Conservation (phyloP, 2,797 vertebrate genomes). For the Astyanax mexicanus region DNA sequence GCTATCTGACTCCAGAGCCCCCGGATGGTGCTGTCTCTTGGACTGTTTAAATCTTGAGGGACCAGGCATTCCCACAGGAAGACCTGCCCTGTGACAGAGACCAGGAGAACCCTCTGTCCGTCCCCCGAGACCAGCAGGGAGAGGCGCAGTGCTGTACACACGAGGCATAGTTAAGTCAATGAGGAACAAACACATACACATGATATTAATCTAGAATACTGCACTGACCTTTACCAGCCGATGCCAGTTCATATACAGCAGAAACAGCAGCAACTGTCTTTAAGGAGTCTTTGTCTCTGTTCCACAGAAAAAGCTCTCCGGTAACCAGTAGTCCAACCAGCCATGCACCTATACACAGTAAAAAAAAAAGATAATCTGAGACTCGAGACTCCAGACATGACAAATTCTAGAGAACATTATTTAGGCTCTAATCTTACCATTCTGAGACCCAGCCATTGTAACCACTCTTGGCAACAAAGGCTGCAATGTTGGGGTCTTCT, state of each 20-base stretch:
- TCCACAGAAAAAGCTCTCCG: constrained; percentile 96
- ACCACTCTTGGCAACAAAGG: constrained; percentile 83
- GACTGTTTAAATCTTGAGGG: constrained; percentile 60
- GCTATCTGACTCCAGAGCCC: constrained; percentile 87
- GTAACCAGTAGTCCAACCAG: constrained; percentile 85
- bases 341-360: constrained; percentile 83
- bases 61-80: constrained; percentile 90
- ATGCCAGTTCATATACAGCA: constrained; percentile 77
- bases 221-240: constrained; percentile 75
- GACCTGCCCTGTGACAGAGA: constrained; percentile 76
- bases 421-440: constrained; percentile 74
- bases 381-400: neutral
- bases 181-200: neutral
- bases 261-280: constrained; percentile 79
- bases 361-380: neutral
- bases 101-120: constrained; percentile 83
- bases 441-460: constrained; percentile 84
- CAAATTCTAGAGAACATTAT: neutral
- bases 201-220: neutral
- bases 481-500: constrained; percentile 86
- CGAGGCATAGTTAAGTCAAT: neutral
- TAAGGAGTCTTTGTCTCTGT: constrained; percentile 88
- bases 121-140: constrained; percentile 86
- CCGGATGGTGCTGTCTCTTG: constrained; percentile 69
- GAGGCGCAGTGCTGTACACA: constrained; percentile 72